Evolutionary conservation across 2,888 invertebrate genomes (phyloP), one percentile per base, ranked within the genome.

Genomic region (Trachelus iudaicus): DNA sequence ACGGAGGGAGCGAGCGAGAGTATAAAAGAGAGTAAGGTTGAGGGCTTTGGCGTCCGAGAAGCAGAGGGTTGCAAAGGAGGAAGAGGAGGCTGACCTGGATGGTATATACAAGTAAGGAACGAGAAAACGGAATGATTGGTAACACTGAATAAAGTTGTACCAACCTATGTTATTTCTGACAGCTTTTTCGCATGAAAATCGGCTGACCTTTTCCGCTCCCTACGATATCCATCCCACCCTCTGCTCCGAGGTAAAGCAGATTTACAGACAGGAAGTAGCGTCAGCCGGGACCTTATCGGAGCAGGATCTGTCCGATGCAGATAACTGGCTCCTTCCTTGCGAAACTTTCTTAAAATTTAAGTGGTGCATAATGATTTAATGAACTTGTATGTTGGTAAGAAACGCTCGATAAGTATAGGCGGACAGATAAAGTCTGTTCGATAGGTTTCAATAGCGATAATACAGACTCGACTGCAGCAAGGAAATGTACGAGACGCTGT

Each of bases 231-330:
- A 73, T 73, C 40, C 73, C 75, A n/a, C 30, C 73, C 56, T 77
- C 37, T 73, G 33, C 79, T 78, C 75, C 76, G 69, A 76, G 34
- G 76, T 75, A 80, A 84, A 80, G 80, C 79, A 83, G 79, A 81
- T 82, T 82, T 82, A 77, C 80, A 68, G 77, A 79, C 79, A 33
- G 76, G 75, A 34, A 56, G 9, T 56, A 23, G 56, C 56, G 23
- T 23, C 56, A 56, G 56, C 23, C 56, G 56, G 56, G 2, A 23
- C 56, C 2, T 56, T 56, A 23, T 56, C 9, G 6, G 9, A 23
- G 23, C 23, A 23, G 23, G 56, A 56, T 56, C 56, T 56, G 23
- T 23, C 56, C 56, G 56, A 56, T 23, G 9, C 23, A 23, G 56
- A 56, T 23, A 23, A 23, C 56, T 0, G 23, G 23, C 56, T 2